Conservation (phyloP, 2,113 vertebrate genomes). For the Oreochromis aureus region DNA sequence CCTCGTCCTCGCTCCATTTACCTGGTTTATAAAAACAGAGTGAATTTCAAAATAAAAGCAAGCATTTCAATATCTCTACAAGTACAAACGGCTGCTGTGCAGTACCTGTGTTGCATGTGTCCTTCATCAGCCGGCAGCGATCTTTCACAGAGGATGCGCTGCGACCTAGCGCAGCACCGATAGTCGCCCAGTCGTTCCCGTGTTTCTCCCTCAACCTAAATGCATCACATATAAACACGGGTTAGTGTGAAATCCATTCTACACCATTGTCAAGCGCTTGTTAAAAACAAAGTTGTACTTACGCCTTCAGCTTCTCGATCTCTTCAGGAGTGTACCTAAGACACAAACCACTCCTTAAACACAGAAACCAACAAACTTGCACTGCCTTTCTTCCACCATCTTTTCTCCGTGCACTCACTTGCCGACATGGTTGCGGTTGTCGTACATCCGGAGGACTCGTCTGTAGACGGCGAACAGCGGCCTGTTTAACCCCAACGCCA, state of each 20-base stretch:
- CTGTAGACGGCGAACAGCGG: conserved; percentile 98
- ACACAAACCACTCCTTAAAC: neutral
- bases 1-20: conserved; percentile 98
- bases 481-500: conserved; percentile 92
- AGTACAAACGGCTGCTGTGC: neutral
- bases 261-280: neutral
- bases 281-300: conserved; percentile 65
- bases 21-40: conserved; percentile 62
- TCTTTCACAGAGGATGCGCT: conserved; percentile 98
- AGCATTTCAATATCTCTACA: neutral
- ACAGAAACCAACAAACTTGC: fast-evolving
- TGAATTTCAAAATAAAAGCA: neutral
- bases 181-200: conserved; percentile 98
- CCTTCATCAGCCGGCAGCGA: conserved; percentile 96
- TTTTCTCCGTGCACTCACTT: conserved; percentile 78
- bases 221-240: neutral
- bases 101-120: conserved; percentile 96
- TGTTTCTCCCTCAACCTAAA: conserved; percentile 88
- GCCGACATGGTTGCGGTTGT: conserved; percentile 98
- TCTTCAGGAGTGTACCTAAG: conserved; percentile 88
- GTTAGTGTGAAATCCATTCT: neutral
- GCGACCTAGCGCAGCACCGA: conserved; percentile 91
- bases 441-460: conserved; percentile 96
- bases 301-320: conserved; percentile 95
- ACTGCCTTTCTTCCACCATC: fast-evolving